Evolutionary conservation across 2,888 invertebrate species (phyloP).

Genomic region (Andrena bucephala): DNA sequence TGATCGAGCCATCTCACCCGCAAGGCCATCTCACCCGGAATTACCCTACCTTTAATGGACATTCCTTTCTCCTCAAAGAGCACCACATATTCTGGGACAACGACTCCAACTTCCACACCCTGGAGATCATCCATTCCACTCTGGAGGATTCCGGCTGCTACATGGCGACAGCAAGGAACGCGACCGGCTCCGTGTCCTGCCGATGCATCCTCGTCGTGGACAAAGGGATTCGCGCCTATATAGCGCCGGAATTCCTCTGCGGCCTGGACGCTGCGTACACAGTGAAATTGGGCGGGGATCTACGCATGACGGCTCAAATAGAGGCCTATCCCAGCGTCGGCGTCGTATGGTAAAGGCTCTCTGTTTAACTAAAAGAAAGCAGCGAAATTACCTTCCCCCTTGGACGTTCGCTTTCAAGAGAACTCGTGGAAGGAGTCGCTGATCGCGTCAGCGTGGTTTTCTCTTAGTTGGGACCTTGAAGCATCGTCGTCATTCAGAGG

Average conservation of each 20-base stretch:
- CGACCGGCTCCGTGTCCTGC: constrained; percentile 93
- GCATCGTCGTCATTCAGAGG: neutral
- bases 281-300: constrained; percentile 88
- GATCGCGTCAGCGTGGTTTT: neutral
- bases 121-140: constrained; percentile 92
- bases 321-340: constrained; percentile 91
- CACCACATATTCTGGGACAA: constrained; percentile 86
- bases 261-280: constrained; percentile 89
- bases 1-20: too few species aligned
- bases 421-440: neutral
- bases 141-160: constrained; percentile 93
- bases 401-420: neutral
- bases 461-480: neutral
- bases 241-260: constrained; percentile 91
- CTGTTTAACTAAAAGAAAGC: neutral
- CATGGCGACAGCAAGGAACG: constrained; percentile 91
- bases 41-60: neutral
- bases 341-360: constrained; percentile 89
- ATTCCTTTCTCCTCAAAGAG: constrained; percentile 36
- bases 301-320: constrained; percentile 86
- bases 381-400: neutral
- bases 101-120: constrained; percentile 93
- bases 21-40: too few species aligned
- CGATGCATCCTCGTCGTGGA: constrained; percentile 92
- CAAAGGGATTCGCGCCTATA: constrained; percentile 93